A percentile compares a stretch with the other conserved stretches of the same genome.
phyloP scores from a whole-genome alignment of 1,140 invertebrate genomes.

The Cheumatopsyche charites region DNA sequence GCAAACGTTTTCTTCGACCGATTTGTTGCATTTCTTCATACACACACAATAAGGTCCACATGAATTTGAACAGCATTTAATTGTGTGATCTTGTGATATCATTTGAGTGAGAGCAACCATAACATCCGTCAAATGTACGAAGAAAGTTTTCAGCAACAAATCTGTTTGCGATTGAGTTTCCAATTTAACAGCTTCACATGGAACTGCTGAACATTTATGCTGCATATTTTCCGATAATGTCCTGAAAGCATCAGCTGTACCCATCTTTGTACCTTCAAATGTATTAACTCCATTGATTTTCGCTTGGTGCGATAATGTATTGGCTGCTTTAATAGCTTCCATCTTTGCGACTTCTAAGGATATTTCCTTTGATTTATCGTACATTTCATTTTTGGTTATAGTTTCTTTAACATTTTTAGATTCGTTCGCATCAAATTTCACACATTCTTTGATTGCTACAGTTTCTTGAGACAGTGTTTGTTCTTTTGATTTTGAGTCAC shows the following conservation, averaged over 20 bases:
- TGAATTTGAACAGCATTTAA: constrained; percentile 9
- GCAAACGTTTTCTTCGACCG: background rate
- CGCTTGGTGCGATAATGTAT: constrained; percentile 39
- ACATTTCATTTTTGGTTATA: background rate
- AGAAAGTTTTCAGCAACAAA: constrained; percentile 56
- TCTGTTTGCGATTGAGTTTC: constrained; percentile 49
- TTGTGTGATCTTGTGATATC: constrained; percentile 31
- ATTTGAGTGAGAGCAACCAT: constrained; percentile 53
- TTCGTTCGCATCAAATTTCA: too few relatives aligned
- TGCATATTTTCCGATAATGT: constrained; percentile 39
- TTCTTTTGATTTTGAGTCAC: too few relatives aligned
- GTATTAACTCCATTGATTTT: constrained; percentile 22
- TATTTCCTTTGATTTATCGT: constrained; percentile 32
- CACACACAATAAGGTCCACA: constrained; percentile 32
- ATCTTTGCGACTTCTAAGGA: constrained; percentile 39
- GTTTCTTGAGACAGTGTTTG: background rate
- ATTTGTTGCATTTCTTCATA: background rate
- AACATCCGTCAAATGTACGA: constrained; percentile 57
- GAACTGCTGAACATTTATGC: constrained; percentile 35
- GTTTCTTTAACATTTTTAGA: background rate
- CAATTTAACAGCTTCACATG: constrained; percentile 35
- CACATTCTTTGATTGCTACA: background rate
- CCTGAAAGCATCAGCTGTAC: constrained; percentile 34
- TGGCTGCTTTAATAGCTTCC: constrained; percentile 38
- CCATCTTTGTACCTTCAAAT: constrained; percentile 37